Evolutionary conservation across 2,797 vertebrate genomes (phyloP).

Genomic region (Coendou prehensilis): DNA sequence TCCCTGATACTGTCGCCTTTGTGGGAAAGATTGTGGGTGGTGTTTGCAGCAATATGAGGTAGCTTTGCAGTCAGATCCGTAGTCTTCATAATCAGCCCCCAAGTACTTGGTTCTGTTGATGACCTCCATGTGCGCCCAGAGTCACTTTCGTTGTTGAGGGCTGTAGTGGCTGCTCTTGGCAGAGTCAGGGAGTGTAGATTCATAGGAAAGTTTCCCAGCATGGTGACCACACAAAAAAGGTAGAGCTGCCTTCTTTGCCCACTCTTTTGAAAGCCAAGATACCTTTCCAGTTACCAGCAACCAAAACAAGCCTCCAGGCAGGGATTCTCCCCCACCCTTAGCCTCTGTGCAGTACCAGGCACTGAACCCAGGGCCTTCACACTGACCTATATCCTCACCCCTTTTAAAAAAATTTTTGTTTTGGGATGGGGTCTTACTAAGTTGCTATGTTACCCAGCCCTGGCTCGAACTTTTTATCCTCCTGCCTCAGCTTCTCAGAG

Average conservation of each 20-base stretch:
- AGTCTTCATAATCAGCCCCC: conserved; percentile 98
- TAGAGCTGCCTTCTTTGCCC: conserved; percentile 95
- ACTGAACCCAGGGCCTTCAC: neutral
- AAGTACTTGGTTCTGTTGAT: conserved; percentile 96
- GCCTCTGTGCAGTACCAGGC: conserved; percentile 87
- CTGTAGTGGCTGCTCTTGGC: conserved; percentile 96
- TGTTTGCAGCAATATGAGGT: neutral
- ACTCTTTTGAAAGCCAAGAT: conserved; percentile 96
- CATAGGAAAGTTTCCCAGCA: conserved; percentile 98
- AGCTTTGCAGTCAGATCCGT: conserved; percentile 94
- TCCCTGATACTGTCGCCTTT: conserved; percentile 98
- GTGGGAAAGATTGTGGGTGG: conserved; percentile 93
- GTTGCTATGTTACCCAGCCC: neutral
- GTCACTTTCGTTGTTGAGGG: conserved; percentile 98
- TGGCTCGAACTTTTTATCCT: neutral
- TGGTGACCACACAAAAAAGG: conserved; percentile 93
- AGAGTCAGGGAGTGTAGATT: conserved; percentile 98
- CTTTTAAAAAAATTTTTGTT: neutral
- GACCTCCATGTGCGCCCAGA: conserved; percentile 95
- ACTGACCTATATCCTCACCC: neutral
- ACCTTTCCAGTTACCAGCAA: conserved; percentile 93
- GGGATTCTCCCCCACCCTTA: conserved; percentile 93
- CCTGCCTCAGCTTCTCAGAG: neutral
- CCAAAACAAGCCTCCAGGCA: conserved; percentile 85
- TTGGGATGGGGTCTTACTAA: neutral